Evolutionary conservation across 2,113 vertebrate genomes (phyloP), one percentile per base, ranked within the genome.

Genomic region (Passer montanus): DNA sequence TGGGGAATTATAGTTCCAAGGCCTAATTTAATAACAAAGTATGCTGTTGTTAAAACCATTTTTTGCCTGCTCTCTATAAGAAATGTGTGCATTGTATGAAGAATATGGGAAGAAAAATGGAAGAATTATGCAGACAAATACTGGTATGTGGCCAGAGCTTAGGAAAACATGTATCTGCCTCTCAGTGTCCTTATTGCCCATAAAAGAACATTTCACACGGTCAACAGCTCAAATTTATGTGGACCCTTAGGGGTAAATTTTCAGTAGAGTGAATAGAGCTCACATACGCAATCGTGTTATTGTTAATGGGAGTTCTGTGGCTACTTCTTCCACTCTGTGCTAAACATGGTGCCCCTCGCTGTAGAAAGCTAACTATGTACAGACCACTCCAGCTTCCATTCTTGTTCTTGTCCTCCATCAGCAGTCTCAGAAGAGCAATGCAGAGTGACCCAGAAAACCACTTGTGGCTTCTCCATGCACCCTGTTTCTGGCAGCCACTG

Each of bases 221-320:
- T 97, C 98, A 98, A 96, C 94, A 94, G 93, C 95, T 97, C 93
- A 90, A 97, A 98, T 98, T 98, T 97, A 98, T 98, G 97, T 95
- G 94, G 66, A 94, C 94, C 96, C 97, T 97, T 93, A 97, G 96
- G 97, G 97, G 92, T 94, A 95, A 95, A 97, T 96, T 96, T 98
- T 96, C 88, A 95, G 80, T 84, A 49, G 89, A 92, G 93, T 92
- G 97, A 96, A 94, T 79, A 85, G 76, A 97, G 76, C 81, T 88
- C 96, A 88, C 87, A 97, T 78, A 96, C 2, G 83, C 96, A 96
- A 78, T 95, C 46, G 6, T 24, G 35, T 95, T 96, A 97, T 72
- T 93, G 97, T 94, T 98, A 95, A 96, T 93, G 87, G 94, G 94
- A 97, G 96, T 93, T 95, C 85, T 93, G 83, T 72, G 92, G 89